Base-by-base conservation (phyloP, 1,140 invertebrate species). In the Ruditapes philippinarum region DNA sequence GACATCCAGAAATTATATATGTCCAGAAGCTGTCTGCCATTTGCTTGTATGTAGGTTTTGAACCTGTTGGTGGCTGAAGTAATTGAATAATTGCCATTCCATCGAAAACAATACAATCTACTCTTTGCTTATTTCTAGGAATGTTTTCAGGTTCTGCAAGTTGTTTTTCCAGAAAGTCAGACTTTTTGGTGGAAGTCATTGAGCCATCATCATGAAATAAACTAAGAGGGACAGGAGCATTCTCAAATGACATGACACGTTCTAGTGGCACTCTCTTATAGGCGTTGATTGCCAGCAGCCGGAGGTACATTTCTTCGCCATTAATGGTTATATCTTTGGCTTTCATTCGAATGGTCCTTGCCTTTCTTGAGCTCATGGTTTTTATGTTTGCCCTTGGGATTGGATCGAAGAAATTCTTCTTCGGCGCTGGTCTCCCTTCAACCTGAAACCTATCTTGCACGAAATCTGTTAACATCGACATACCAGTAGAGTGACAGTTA, bases 281-380 rank as follows among this genome's bases (percentile, higher is more conserved):
- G 25, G 76, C 9, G 28, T 79, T 79, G 17, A 79, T 74, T 12
- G 25, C 7, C 5, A 79, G 49, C 45, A 79, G 76, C n/a, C 76
- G 7, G 4, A 79, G 40, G 49, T 79, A 79, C 76, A 49, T 79
- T 42, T 49, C 76, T 28, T 79, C 76, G 5, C 76, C 76, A 79
- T 79, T 79, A n/a, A n/a, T n/a, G n/a, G n/a, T n/a, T n/a, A n/a
- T n/a, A n/a, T 51, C 5, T 33, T 57, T n/a, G n/a, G 51, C 38
- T 5, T 22, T n/a, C n/a, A n/a, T n/a, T n/a, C n/a, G n/a, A n/a
- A n/a, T n/a, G n/a, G n/a, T n/a, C n/a, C n/a, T 19, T 40, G 14
- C 60, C n/a, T 11, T 9, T 11, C n/a, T 7, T n/a, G 31, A 25
- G 54, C n/a, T n/a, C 28, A 54, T 25, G 17, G 49, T 19, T 31